Conservation (phyloP, 2,113 vertebrate genomes). For the Peromyscus leucopus region DNA sequence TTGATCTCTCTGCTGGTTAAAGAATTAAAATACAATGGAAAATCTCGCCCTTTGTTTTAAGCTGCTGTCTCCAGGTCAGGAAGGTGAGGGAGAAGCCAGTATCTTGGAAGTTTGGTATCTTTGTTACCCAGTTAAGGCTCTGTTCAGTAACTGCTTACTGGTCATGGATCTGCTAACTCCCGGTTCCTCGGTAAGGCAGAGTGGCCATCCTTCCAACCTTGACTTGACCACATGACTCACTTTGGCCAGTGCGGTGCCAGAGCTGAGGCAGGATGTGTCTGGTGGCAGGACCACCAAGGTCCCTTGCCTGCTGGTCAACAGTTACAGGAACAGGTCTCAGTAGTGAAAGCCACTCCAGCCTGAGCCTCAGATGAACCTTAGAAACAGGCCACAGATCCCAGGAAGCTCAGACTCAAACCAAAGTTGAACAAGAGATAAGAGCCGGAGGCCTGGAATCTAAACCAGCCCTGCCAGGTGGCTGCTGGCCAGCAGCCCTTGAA, state of each 20-base stretch:
- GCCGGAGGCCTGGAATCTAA: not conserved
- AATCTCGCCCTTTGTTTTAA: not conserved
- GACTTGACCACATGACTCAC: not conserved
- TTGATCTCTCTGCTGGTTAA: not conserved
- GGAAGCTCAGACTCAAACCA: not conserved
- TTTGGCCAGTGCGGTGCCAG: not conserved
- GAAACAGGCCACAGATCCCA: rapidly evolving
- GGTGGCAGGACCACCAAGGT: not conserved
- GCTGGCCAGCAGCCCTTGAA: not conserved
- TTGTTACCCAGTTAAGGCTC: not conserved
- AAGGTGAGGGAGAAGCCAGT: not conserved
- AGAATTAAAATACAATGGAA: not conserved
- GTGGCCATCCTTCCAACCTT: not conserved
- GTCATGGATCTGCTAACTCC: not conserved
- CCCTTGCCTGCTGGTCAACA: not conserved
- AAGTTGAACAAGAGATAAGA: not conserved
- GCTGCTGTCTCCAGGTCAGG: not conserved
- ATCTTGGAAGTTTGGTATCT: not conserved
- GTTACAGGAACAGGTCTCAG: not conserved
- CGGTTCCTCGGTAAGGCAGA: not conserved
- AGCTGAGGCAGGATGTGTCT: not conserved
- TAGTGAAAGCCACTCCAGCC: not conserved
- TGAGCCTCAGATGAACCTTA: not conserved
- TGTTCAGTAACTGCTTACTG: not conserved
- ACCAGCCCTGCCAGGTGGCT: not conserved